Evolutionary conservation across 2,888 invertebrate genomes (phyloP).

Genomic region (Drosophila neonasuta): DNA sequence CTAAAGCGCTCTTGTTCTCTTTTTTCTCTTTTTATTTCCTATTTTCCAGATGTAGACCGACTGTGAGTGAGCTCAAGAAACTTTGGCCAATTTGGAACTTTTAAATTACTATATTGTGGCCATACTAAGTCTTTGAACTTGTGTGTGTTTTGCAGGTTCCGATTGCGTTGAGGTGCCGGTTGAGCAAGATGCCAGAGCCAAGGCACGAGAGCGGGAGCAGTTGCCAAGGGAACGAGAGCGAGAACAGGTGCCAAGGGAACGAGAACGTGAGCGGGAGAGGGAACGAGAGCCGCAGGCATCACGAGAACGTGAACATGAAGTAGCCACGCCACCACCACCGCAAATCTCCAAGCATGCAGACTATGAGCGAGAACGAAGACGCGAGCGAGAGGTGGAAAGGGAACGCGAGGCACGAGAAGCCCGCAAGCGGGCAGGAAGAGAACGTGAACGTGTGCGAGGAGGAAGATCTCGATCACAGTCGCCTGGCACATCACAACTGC

Average conservation of each 20-base stretch:
- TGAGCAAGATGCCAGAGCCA: conserved; percentile 55
- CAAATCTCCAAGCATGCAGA: conserved; percentile 73
- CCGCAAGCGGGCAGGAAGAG: conserved; percentile 42
- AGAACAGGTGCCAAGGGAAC: conserved; percentile 18
- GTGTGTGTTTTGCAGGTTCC: conserved; percentile 79
- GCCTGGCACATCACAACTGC: conserved; percentile 14
- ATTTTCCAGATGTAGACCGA: conserved; percentile 48
- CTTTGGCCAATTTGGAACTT: conserved; percentile 12
- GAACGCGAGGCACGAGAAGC: conserved; percentile 62
- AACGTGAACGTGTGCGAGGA: conserved; percentile 48
- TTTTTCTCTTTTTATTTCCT: conserved; percentile 61
- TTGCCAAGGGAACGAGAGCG: conserved; percentile 30
- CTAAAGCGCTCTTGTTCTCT: conserved; percentile 74
- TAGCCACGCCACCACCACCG: conserved; percentile 75
- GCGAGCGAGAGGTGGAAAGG: conserved; percentile 59
- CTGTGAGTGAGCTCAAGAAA: conserved; percentile 50
- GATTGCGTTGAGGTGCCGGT: conserved; percentile 82
- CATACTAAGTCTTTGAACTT: conserved; percentile 37
- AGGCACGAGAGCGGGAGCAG: conserved; percentile 29
- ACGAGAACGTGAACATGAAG: conserved; percentile 34
- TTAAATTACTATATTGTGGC: not conserved
- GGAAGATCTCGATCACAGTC: conserved; percentile 47
- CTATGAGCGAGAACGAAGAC: conserved; percentile 60
- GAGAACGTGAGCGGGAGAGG: conserved; percentile 32
- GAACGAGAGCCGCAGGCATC: conserved; percentile 37